Conservation (phyloP, 2,113 vertebrate genomes). For the Ramphastos sulfuratus region DNA sequence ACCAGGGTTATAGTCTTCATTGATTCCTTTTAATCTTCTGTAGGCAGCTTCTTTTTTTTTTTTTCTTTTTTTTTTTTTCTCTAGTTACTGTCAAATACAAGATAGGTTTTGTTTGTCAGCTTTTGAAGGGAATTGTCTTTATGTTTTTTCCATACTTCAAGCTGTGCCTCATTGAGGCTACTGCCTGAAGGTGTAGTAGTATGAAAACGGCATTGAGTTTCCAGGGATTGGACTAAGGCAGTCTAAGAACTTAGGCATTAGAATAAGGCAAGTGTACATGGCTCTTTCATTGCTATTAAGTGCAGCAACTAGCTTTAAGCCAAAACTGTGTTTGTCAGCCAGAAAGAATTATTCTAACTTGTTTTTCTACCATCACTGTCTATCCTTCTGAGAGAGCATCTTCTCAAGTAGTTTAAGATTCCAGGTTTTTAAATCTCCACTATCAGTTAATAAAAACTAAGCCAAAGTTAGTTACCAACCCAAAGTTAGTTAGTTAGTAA, state of each 20-base stretch:
- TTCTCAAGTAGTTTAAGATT: not conserved
- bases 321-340: not conserved
- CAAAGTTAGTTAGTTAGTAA: too few species aligned
- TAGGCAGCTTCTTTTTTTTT: not conserved
- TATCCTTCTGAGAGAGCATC: not conserved
- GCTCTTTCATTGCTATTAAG: not conserved
- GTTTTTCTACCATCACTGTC: not conserved
- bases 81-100: not conserved
- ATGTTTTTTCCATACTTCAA: not conserved
- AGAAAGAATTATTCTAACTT: not conserved
- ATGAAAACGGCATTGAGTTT: not conserved
- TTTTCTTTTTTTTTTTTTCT: not conserved
- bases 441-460: not conserved
- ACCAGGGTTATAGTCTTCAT: not conserved
- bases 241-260: not conserved
- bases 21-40: not conserved
- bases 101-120: not conserved
- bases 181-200: not conserved
- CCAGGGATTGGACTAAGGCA: not conserved
- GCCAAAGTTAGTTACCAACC: too few species aligned
- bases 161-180: not conserved
- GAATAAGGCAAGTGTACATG: not conserved
- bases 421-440: not conserved
- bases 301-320: not conserved
- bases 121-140: not conserved